Conservation (phyloP, 2,797 vertebrate species). For the Margarornis squamiger region DNA sequence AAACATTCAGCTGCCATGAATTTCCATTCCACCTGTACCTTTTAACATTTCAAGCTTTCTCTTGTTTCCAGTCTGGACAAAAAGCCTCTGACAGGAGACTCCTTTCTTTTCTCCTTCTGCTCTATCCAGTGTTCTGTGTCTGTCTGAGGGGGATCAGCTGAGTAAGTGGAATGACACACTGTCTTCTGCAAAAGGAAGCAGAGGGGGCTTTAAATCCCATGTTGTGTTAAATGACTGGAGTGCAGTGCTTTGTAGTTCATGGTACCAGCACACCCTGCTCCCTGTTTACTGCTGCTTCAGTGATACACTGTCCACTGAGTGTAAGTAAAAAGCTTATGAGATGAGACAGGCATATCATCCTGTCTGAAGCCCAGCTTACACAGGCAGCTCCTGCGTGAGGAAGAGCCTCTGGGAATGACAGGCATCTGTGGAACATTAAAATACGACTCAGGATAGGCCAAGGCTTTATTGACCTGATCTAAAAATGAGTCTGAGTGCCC, state of each 20-base stretch:
- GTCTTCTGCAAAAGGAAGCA: neutral
- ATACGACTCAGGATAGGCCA: neutral
- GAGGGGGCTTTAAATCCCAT: neutral
- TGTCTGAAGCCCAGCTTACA: constrained; percentile 38
- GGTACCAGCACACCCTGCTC: neutral
- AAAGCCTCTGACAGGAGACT: neutral
- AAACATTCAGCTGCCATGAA: neutral
- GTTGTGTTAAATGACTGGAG: neutral
- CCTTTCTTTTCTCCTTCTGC: neutral
- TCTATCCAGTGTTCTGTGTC: neutral
- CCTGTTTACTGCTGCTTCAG: constrained; percentile 22
- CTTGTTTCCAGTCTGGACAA: neutral
- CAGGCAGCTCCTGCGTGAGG: neutral
- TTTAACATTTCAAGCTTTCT: neutral
- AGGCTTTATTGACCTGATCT: neutral
- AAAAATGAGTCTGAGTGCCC: neutral
- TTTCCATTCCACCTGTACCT: neutral
- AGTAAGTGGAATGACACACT: neutral
- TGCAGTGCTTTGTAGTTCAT: neutral
- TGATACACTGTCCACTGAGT: neutral
- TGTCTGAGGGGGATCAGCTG: neutral
- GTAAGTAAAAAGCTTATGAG: constrained; percentile 51
- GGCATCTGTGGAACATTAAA: neutral
- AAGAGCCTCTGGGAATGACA: neutral
- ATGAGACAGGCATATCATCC: constrained; percentile 55